Percentiles rank a stretch among this genome's conserved stretches.
These are phyloP conservation scores for Chlorodrepanis virens DNA, from an alignment of 2,113 vertebrate species.

Conservation along the genomic window DNA sequence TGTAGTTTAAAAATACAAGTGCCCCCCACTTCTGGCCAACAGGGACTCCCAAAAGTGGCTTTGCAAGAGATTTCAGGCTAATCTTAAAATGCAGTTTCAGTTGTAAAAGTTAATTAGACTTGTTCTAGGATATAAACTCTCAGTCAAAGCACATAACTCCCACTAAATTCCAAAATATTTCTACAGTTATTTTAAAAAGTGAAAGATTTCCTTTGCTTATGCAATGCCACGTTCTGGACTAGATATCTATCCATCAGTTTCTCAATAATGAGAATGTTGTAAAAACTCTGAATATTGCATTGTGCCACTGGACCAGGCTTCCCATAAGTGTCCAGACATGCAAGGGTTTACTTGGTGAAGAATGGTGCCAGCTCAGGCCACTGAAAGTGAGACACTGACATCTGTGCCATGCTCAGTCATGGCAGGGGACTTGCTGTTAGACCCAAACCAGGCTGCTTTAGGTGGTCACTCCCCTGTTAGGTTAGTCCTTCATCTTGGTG, in stretches of 20 bases:
- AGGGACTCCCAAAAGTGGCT: not conserved
- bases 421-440: not conserved
- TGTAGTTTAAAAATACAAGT: conserved; percentile 19
- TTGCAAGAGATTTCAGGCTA: not conserved
- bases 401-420: fast-evolving
- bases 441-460: not conserved
- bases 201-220: not conserved
- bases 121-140: not conserved
- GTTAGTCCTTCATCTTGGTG: not conserved
- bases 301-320: not conserved
- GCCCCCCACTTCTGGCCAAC: conserved; percentile 37
- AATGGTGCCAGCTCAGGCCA: not conserved
- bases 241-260: not conserved
- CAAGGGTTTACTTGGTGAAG: not conserved
- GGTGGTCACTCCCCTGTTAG: not conserved
- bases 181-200: not conserved
- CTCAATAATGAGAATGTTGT: not conserved
- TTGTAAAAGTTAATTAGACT: not conserved
- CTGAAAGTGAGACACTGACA: not conserved
- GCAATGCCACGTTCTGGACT: not conserved
- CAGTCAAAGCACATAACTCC: not conserved
- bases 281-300: not conserved
- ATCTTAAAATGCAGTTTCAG: not conserved
- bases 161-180: not conserved
- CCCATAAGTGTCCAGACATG: not conserved